These are phyloP conservation scores for Regulus satrapa DNA, from an alignment of 2,113 vertebrate genomes.

Conservation along the genomic window DNA sequence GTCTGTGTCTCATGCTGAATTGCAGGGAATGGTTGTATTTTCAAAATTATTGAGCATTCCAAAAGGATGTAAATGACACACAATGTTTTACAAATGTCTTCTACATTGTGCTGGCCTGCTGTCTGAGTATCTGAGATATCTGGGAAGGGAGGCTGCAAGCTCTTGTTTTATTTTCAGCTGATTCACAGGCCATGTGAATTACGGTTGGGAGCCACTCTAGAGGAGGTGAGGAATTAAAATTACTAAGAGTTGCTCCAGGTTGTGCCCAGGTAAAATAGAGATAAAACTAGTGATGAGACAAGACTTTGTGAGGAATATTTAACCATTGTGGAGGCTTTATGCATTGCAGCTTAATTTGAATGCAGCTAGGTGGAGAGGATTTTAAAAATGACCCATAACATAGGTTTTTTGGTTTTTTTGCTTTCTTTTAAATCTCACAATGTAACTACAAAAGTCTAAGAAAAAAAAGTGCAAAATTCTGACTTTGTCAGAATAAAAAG, in stretches of 20 bases:
- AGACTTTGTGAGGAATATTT: background rate
- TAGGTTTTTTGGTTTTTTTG: rapidly evolving
- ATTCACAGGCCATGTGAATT: background rate
- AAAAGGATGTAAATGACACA: background rate
- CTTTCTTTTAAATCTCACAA: background rate
- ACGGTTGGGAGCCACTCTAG: background rate
- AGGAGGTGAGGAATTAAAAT: background rate
- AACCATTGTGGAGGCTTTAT: background rate
- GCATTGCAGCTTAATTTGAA: background rate
- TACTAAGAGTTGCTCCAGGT: background rate
- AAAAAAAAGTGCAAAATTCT: background rate
- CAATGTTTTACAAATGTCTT: background rate
- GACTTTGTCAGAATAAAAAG: rapidly evolving
- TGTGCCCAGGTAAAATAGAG: background rate
- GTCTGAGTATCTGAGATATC: background rate
- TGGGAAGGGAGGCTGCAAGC: background rate
- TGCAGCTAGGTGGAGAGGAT: background rate
- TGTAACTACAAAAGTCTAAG: background rate
- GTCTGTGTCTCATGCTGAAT: background rate
- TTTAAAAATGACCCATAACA: background rate
- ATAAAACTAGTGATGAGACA: background rate
- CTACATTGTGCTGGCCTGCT: background rate
- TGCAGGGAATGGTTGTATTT: background rate
- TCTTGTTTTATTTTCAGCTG: background rate
- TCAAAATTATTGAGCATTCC: background rate